Conservation (phyloP, 1,140 invertebrate species). For the Aphis gossypii region DNA sequence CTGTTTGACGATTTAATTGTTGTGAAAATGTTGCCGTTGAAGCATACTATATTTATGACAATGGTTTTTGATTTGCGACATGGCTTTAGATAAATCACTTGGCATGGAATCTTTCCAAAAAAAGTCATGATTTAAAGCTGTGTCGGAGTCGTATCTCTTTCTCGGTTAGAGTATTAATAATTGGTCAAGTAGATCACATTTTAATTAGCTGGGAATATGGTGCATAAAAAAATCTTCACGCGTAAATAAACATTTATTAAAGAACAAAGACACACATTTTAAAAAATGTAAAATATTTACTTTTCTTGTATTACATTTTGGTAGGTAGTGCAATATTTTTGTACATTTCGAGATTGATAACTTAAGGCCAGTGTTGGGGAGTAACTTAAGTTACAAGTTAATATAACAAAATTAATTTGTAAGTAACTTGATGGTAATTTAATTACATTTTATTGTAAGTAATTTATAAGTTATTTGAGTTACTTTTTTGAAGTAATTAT, state of each 20-base stretch:
- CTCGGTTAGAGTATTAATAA: slow-evolving; percentile 89
- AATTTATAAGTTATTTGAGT: too few relatives aligned
- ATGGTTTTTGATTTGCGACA: slow-evolving; percentile 92
- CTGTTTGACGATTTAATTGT: too few relatives aligned
- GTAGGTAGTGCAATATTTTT: slow-evolving; percentile 83
- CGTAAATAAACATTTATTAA: slow-evolving; percentile 63
- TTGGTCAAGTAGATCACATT: slow-evolving; percentile 92
- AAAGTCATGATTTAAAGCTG: slow-evolving; percentile 95
- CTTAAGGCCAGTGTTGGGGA: slow-evolving; percentile 80
- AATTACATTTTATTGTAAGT: too few relatives aligned
- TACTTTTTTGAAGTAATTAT: too few relatives aligned
- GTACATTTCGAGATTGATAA: slow-evolving; percentile 92
- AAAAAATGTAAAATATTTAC: slow-evolving; percentile 64
- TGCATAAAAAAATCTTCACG: slow-evolving; percentile 80
- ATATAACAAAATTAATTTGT: too few relatives aligned
- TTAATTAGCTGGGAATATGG: slow-evolving; percentile 90
- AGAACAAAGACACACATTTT: background rate
- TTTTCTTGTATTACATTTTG: slow-evolving; percentile 86
- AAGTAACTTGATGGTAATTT: too few relatives aligned
- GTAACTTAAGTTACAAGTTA: too few relatives aligned
- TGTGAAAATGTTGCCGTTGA: too few relatives aligned
- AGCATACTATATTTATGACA: slow-evolving; percentile 71
- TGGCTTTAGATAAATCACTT: slow-evolving; percentile 88
- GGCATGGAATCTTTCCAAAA: slow-evolving; percentile 98
- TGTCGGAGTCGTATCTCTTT: slow-evolving; percentile 85